Conservation (phyloP, 2,888 invertebrate species). For the Sisyra terminalis region DNA sequence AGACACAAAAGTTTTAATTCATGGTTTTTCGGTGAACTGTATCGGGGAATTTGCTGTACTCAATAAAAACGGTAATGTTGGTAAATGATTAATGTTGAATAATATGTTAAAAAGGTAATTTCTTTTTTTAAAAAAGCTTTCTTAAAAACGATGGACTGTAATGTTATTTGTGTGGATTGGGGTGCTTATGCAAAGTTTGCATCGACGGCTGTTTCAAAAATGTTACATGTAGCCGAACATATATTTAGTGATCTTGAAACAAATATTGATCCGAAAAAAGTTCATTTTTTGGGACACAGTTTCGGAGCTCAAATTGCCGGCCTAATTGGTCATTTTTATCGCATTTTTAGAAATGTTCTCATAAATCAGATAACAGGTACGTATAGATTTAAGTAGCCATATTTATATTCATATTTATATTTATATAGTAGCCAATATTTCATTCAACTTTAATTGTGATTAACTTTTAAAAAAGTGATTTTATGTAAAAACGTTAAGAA, state of each 20-base stretch:
- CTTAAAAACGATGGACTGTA: background rate
- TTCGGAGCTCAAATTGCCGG: slow-evolving; percentile 3
- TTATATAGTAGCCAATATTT: no score
- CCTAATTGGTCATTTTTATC: background rate
- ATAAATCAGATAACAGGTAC: background rate
- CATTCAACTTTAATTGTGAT: no score
- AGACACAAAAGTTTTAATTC: background rate
- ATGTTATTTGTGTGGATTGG: slow-evolving; percentile 5
- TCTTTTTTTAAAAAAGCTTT: slow-evolving; percentile 3
- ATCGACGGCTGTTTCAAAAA: background rate
- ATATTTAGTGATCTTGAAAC: background rate
- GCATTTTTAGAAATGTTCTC: background rate
- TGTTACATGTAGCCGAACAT: background rate
- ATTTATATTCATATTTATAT: no score
- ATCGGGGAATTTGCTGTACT: background rate
- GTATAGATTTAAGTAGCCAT: no score
- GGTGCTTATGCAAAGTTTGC: background rate
- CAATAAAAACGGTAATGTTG: background rate
- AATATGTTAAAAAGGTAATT: background rate
- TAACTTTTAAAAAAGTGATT: no score
- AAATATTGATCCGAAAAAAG: background rate
- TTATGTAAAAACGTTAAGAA: no score
- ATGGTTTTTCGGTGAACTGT: background rate
- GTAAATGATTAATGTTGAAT: background rate
- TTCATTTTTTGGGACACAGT: slow-evolving; percentile 6